phyloP scores from a whole-genome alignment of 1,140 invertebrate genomes.

The Cyrtorhinus lividipennis region DNA sequence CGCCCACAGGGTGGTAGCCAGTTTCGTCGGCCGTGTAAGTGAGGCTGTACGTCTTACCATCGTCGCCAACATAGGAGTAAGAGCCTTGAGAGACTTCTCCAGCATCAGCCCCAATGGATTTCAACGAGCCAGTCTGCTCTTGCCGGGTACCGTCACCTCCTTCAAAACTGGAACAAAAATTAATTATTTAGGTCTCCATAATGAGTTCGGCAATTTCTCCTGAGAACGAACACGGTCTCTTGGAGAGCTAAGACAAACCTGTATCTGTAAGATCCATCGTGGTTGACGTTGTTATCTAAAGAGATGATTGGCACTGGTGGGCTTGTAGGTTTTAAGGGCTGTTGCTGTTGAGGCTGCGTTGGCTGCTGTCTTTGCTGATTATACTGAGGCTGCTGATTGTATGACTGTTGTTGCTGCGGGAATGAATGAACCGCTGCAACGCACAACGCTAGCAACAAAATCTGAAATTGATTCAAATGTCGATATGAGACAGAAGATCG shows the following conservation, averaged over 20 bases:
- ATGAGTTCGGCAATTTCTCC: neutral
- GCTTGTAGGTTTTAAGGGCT: slow-evolving; percentile 8
- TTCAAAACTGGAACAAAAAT: slow-evolving; percentile 22
- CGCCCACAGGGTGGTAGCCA: slow-evolving; percentile 41
- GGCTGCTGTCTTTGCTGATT: neutral
- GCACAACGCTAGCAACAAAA: neutral
- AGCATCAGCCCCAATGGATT: slow-evolving; percentile 33
- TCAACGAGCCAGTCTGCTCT: slow-evolving; percentile 36
- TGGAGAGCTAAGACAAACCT: slow-evolving; percentile 19
- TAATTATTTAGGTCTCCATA: neutral
- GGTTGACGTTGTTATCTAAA: slow-evolving; percentile 22
- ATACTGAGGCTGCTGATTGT: slow-evolving; percentile 1
- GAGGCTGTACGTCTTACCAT: slow-evolving; percentile 41
- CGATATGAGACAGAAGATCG: neutral
- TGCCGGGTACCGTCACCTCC: slow-evolving; percentile 39
- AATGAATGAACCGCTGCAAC: neutral
- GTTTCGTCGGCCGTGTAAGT: slow-evolving; percentile 45
- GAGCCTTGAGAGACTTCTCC: slow-evolving; percentile 44
- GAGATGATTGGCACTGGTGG: slow-evolving; percentile 24
- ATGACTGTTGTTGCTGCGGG: neutral
- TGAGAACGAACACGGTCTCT: neutral
- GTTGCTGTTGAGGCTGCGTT: slow-evolving; percentile 17
- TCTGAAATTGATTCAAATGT: neutral
- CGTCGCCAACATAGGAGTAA: slow-evolving; percentile 41
- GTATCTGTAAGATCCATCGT: slow-evolving; percentile 25